Base-by-base conservation (phyloP, 2,888 invertebrate species). In the Stenoptilia bipunctidactyla region DNA sequence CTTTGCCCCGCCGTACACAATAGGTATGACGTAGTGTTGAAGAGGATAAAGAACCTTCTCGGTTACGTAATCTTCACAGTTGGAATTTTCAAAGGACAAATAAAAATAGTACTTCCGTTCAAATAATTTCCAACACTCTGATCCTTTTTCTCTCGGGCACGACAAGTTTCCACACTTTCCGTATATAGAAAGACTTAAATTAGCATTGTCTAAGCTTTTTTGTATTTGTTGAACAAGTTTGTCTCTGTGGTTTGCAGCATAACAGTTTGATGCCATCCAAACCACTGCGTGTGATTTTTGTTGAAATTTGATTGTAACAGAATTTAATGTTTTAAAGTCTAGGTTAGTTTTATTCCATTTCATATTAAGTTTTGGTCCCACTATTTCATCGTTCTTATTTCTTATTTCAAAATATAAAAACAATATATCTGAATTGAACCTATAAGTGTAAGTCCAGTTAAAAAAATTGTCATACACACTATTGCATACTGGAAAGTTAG, bases 91-190 rank as follows among this genome's bases (percentile, higher is more conserved):
- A 53, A 92, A 89, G 1, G 87, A 72, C 44, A 92, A 64, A 56
- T 92, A 92, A 58, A 92, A 92, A 57, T 87, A 91, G 64, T 92
- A 92, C 42, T 89, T 79, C n/a, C 62, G 69, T 45, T 85, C 77
- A 35, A 86, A 43, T 48, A 68, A 59, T 25, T 42, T 45, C 39
- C 67, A 56, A 42, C 83, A 83, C 14, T 52, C 55, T 0, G 52
- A 38, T 10, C 52, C 46, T 3, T 45, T 46, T 1, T 50, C 27
- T 42, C 47, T 54, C 0, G 70, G 57, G 42, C 80, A 80, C 8
- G 49, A 45, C 0, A 66, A 45, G 0, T 51, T 46, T 0, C 88
- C 87, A 57, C 89, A 89, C 1, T 50, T 45, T 0, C 88, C 88
- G 47, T 75, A 88, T 3, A 87, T 64, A 49, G 88, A 87, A 1